These are phyloP conservation scores for Kradibia gibbosae DNA, from an alignment of 1,140 invertebrate genomes.

Conservation along the genomic window DNA sequence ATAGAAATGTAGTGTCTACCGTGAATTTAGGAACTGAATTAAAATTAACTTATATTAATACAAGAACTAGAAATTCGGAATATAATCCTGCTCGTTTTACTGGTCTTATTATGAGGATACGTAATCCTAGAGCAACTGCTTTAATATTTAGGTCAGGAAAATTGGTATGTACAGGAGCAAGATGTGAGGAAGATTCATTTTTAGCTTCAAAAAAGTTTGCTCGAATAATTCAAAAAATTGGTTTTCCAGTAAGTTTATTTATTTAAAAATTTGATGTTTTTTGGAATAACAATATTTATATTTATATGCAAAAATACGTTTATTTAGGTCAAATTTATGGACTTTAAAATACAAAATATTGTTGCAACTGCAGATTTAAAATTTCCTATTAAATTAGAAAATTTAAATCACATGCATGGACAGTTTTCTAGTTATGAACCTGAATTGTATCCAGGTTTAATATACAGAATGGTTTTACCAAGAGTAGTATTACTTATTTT, in stretches of 20 bases:
- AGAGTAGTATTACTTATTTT: conserved; percentile 97
- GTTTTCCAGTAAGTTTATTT: conserved; percentile 84
- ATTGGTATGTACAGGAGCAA: conserved; percentile 98
- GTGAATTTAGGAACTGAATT: conserved; percentile 92
- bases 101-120: conserved; percentile 98
- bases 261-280: background rate
- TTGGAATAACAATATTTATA: conserved; percentile 37
- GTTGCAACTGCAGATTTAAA: conserved; percentile 98
- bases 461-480: conserved; percentile 97
- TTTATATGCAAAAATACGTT: conserved; percentile 20
- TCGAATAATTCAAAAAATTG: conserved; percentile 97
- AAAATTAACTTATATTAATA: conserved; percentile 92
- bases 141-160: conserved; percentile 98
- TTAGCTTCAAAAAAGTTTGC: conserved; percentile 98
- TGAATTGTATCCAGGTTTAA: conserved; percentile 96
- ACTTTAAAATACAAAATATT: conserved; percentile 99
- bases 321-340: conserved; percentile 91
- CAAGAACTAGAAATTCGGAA: conserved; percentile 97
- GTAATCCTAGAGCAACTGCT: conserved; percentile 96
- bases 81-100: conserved; percentile 99
- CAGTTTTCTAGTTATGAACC: conserved; percentile 93
- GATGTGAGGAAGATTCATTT: conserved; percentile 94
- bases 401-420: conserved; percentile 92
- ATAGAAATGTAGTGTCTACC: conserved; percentile 95
- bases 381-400: conserved; percentile 97